Evolutionary conservation across 2,797 vertebrate genomes (phyloP), one percentile per base, ranked within the genome.

Genomic region (Columba guinea): DNA sequence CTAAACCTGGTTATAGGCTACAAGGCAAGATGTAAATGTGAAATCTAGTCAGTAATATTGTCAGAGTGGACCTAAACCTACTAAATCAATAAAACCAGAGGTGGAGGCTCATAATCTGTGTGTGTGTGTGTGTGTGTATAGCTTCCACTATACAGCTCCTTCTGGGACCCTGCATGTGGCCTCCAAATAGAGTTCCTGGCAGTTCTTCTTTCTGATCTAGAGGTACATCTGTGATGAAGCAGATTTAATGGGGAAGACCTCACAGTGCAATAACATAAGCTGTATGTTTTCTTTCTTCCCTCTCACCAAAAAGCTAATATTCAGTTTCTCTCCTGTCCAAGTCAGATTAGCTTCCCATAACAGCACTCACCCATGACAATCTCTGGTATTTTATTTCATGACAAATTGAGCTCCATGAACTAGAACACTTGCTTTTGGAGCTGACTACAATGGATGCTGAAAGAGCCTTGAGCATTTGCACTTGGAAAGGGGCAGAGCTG

Each of bases 281-380:
- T 75, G 30, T 51, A 56, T 62, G 30, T 88, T 93, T 79, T 92
- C 58, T 84, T 94, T 90, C 55, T 91, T 84, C 69, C 35, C 13
- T 82, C 74, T 84, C 24, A 81, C 51, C 41, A 91, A 84, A 95
- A 94, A 84, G 52, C 53, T 85, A 94, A 79, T 83, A 88, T 44
- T 95, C 85, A 37, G 28, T 94, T 96, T 96, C 81, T 93, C 59
- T 92, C 93, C 69, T 80, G 55, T 93, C 96, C 88, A 89, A 76
- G 87, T 77, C 75, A 91, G 88, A 95, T 95, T 87, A 94, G 24
- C 41, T 93, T 92, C 81, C 90, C 77, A 41, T 89, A 91, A 79
- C 69, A 92, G 76, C 81, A 77, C 32, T 96, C 55, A 93, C 56
- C 87, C 80, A 55, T 85, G 80, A 96, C 71, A 93, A 69, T 71